These are phyloP conservation scores for Tipula lateralis DNA, from an alignment of 2,888 invertebrate genomes.

Conservation along the genomic window DNA sequence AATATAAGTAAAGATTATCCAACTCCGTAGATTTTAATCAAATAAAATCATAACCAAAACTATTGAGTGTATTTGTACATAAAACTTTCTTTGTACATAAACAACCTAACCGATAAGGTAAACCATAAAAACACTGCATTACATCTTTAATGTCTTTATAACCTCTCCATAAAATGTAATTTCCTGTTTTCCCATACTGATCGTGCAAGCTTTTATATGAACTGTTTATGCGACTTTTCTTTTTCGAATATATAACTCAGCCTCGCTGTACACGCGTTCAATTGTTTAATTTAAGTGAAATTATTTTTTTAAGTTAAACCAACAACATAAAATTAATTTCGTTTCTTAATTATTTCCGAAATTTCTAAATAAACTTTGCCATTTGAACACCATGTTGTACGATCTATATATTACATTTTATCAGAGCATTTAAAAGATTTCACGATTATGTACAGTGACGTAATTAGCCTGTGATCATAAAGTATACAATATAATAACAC, in stretches of 20 bases:
- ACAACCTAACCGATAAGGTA: background rate
- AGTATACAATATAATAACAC: background rate
- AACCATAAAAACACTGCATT: background rate
- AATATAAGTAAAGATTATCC: background rate
- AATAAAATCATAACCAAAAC: background rate
- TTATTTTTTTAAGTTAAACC: background rate
- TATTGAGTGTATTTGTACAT: background rate
- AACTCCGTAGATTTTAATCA: background rate
- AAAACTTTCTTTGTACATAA: background rate
- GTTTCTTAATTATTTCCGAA: background rate
- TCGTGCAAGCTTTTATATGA: background rate
- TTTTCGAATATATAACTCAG: background rate
- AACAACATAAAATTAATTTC: background rate
- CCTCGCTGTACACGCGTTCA: background rate
- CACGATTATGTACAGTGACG: background rate
- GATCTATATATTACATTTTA: too few relatives aligned
- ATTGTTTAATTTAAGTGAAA: conserved; percentile 11
- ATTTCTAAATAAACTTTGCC: background rate
- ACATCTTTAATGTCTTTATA: too few relatives aligned
- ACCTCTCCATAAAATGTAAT: background rate
- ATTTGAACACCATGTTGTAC: too few relatives aligned
- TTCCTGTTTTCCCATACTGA: background rate
- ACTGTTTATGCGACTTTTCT: background rate
- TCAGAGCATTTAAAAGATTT: background rate
- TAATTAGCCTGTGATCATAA: background rate